Percentiles rank a stretch among this genome's conserved stretches.
phyloP scores from a whole-genome alignment of 30 jellyfish, hydroid and myxozoan genomes.

The Turritopsis dohrnii region DNA sequence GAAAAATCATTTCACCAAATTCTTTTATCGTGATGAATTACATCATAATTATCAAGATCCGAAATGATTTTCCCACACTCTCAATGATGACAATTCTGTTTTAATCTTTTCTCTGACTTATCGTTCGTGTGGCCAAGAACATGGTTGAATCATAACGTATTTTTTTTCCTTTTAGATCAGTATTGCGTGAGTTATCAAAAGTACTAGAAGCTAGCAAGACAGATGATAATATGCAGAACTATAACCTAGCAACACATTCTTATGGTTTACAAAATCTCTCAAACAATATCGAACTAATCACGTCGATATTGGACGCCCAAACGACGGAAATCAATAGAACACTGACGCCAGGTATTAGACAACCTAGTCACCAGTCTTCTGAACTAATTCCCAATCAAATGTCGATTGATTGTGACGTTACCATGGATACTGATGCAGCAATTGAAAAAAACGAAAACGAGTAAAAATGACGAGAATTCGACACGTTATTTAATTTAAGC shows the following conservation, averaged over 20 bases:
- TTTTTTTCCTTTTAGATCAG: conserved; percentile 26
- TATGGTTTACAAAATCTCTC: conserved; percentile 42
- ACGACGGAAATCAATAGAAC: neutral
- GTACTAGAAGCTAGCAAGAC: neutral
- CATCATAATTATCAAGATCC: no score
- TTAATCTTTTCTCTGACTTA: no score
- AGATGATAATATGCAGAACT: conserved; percentile 30
- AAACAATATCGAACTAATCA: conserved; percentile 24
- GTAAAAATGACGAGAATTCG: neutral
- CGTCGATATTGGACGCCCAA: conserved; percentile 9
- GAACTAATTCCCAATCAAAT: neutral
- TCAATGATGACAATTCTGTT: no score
- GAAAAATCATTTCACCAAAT: no score
- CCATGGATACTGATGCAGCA: conserved; percentile 2
- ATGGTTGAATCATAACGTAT: no score
- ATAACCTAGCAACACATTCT: conserved; percentile 42
- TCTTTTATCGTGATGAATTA: no score
- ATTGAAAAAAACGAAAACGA: neutral
- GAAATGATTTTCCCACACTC: no score
- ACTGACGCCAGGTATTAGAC: neutral
- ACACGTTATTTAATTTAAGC: neutral
- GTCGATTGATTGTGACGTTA: conserved; percentile 1
- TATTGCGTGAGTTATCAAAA: conserved; percentile 18
- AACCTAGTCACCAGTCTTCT: neutral
- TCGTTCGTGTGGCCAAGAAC: no score